Conservation (phyloP, 2,113 vertebrate species). For the Atractosteus spatula region DNA sequence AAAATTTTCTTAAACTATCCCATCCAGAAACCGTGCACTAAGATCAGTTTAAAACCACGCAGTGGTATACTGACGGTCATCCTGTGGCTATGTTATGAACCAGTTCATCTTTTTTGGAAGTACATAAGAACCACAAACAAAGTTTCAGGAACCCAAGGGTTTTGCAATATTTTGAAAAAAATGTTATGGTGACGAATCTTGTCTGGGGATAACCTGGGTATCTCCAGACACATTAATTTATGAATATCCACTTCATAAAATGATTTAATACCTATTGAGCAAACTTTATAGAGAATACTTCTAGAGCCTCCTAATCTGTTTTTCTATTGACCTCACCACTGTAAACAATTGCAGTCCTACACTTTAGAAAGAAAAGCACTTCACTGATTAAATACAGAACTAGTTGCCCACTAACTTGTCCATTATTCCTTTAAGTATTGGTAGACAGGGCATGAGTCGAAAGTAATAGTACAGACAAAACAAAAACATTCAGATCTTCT, state of each 20-base stretch:
- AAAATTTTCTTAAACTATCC: slow-evolving; percentile 47
- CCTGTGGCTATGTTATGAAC: slow-evolving; percentile 46
- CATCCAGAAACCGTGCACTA: slow-evolving; percentile 48
- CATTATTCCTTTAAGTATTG: no score
- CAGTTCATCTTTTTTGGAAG: slow-evolving; percentile 54
- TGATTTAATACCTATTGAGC: no score
- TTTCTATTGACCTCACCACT: no score
- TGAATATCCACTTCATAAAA: slow-evolving; percentile 26
- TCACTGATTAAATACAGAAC: no score
- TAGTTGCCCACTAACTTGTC: no score
- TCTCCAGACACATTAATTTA: slow-evolving; percentile 27
- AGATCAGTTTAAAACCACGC: slow-evolving; percentile 59
- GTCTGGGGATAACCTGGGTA: slow-evolving; percentile 40
- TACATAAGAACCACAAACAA: slow-evolving; percentile 57
- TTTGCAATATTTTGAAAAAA: slow-evolving; percentile 41
- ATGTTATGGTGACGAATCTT: slow-evolving; percentile 29
- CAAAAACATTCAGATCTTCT: no score
- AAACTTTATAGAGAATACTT: no score
- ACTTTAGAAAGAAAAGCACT: no score
- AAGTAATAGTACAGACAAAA: no score
- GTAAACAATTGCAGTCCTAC: no score
- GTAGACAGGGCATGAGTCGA: no score
- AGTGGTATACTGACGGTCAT: slow-evolving; percentile 55
- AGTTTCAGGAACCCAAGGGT: slow-evolving; percentile 46
- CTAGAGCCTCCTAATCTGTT: no score